These are phyloP conservation scores for Xestia xanthographa DNA, from an alignment of 2,888 invertebrate species.

Conservation along the genomic window DNA sequence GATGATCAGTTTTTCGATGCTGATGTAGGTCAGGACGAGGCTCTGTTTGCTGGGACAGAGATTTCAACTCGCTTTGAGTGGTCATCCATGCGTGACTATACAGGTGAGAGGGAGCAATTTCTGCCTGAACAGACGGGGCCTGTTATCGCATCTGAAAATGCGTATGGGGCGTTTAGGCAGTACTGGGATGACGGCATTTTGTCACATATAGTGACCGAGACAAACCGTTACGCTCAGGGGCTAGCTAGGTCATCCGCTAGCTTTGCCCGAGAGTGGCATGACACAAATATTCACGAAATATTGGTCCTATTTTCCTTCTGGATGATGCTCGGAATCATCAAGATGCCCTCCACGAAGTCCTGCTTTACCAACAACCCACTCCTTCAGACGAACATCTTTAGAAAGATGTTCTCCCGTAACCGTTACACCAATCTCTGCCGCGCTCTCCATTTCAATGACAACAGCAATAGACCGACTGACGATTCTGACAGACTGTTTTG, in stretches of 20 bases:
- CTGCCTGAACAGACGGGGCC: neutral
- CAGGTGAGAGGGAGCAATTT: slow-evolving; percentile 1
- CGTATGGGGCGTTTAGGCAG: slow-evolving; percentile 8
- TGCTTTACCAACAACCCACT: no score
- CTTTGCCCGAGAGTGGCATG: neutral
- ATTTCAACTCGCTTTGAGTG: neutral
- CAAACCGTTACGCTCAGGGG: neutral
- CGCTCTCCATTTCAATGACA: no score
- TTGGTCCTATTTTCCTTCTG: neutral
- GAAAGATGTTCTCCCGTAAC: no score
- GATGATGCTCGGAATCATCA: slow-evolving; percentile 9
- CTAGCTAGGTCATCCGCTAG: neutral
- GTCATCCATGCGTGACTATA: neutral
- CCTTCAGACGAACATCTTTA: no score
- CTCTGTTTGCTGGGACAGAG: neutral
- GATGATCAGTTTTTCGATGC: slow-evolving; percentile 4
- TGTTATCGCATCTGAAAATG: neutral
- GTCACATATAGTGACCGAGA: neutral
- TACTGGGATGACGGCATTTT: slow-evolving; percentile 11
- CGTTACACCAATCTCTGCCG: no score
- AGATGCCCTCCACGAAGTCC: no score
- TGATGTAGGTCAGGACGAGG: neutral
- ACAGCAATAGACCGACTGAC: no score
- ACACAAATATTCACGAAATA: neutral
- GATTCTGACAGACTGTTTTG: no score